These are phyloP conservation scores for Choloepus hoffmanni DNA, from an alignment of 2,113 vertebrate genomes.

Conservation along the genomic window DNA sequence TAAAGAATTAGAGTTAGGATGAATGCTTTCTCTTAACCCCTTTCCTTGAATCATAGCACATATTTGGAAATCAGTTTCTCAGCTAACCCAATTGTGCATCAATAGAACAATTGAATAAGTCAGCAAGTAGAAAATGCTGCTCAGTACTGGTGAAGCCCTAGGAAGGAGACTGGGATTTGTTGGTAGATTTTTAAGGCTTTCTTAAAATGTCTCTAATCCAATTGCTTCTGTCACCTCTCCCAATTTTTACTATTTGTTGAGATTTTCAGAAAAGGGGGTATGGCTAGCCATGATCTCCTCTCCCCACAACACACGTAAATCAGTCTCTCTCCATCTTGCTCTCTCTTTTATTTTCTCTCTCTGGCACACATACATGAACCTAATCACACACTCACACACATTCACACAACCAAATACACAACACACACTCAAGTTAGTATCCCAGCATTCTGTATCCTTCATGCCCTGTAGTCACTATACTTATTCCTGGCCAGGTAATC, in stretches of 20 bases:
- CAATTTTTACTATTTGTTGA: background rate
- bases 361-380: no score
- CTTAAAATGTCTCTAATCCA: background rate
- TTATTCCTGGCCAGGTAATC: background rate
- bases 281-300: background rate
- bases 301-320: no score
- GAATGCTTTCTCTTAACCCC: background rate
- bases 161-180: background rate
- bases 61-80: background rate
- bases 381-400: background rate
- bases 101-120: background rate
- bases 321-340: accelerated
- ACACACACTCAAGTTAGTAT: background rate
- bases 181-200: background rate
- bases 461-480: background rate
- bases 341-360: background rate
- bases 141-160: background rate
- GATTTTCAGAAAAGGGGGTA: background rate
- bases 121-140: background rate
- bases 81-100: background rate
- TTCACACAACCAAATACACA: background rate
- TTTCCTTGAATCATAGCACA: background rate
- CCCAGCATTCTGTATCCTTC: background rate
- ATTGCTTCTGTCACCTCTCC: background rate
- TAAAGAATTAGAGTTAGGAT: background rate